Evolutionary conservation across 2,888 invertebrate species (phyloP).

Genomic region (Clanis bilineata): DNA sequence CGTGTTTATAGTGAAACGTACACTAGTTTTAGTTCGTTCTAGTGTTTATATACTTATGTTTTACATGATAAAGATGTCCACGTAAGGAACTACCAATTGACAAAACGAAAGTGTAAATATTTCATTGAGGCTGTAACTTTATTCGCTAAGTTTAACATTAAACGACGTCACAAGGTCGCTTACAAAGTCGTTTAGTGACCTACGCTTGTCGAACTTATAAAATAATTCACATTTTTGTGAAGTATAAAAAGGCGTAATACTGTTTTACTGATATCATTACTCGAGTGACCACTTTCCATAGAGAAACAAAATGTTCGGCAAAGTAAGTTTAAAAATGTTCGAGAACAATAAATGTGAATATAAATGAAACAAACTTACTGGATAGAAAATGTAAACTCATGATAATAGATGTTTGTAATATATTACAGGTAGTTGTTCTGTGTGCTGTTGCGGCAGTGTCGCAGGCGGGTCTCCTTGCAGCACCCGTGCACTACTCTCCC

Average conservation of each 20-base stretch:
- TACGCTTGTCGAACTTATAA: slow-evolving; percentile 15
- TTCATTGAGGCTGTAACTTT: neutral
- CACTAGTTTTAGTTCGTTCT: too few species aligned
- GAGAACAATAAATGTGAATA: neutral
- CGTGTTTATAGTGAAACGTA: too few species aligned
- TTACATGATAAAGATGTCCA: too few species aligned
- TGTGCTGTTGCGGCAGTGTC: slow-evolving; percentile 50
- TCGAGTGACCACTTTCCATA: slow-evolving; percentile 8
- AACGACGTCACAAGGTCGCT: slow-evolving; percentile 18
- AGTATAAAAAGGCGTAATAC: slow-evolving; percentile 23
- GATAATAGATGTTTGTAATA: neutral
- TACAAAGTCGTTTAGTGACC: slow-evolving; percentile 21
- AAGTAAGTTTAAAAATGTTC: slow-evolving; percentile 21
- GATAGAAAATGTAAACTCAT: neutral
- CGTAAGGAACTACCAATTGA: neutral
- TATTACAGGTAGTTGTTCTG: slow-evolving; percentile 28
- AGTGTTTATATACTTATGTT: too few species aligned
- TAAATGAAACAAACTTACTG: neutral
- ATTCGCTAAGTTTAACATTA: slow-evolving; percentile 1
- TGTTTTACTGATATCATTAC: slow-evolving; percentile 21
- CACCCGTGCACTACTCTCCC: slow-evolving; percentile 51
- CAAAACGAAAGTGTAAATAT: neutral
- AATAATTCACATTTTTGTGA: slow-evolving; percentile 15
- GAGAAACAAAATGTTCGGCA: slow-evolving; percentile 26
- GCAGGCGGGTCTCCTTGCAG: slow-evolving; percentile 53